phyloP scores from a whole-genome alignment of 2,888 invertebrate species.

The Oasisia sp. region DNA sequence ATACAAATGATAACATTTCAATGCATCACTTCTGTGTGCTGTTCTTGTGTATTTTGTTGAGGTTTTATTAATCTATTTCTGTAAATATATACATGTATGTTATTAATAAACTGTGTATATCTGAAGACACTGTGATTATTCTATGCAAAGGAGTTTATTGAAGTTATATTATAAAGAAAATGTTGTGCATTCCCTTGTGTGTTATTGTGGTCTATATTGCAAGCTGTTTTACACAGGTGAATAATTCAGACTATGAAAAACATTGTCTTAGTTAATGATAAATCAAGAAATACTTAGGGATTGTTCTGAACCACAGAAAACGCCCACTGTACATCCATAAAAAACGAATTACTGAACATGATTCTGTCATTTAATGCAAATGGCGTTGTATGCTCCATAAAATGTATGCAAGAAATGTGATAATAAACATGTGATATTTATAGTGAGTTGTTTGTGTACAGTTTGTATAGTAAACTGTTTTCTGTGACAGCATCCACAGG shows the following conservation, averaged over 20 bases:
- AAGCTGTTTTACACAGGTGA: neutral
- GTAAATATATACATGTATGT: neutral
- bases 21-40: neutral
- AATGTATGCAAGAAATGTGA: neutral
- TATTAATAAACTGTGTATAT: neutral
- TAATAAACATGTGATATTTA: slow-evolving; percentile 17
- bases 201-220: neutral
- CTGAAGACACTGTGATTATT: neutral
- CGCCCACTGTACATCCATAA: too few relatives aligned
- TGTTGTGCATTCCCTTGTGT: neutral
- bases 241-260: neutral
- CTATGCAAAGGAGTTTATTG: neutral
- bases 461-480: neutral
- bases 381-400: neutral
- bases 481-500: neutral
- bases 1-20: neutral
- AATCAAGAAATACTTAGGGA: neutral
- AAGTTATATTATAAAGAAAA: neutral
- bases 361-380: neutral
- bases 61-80: neutral
- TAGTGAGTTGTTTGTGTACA: neutral
- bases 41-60: neutral
- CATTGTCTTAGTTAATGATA: neutral
- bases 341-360: neutral
- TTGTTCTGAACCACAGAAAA: neutral